Percentiles rank a stretch among this genome's conserved stretches.
Evolutionary conservation across 2,113 vertebrate genomes (phyloP).

Genomic region (Xenus cinereus): DNA sequence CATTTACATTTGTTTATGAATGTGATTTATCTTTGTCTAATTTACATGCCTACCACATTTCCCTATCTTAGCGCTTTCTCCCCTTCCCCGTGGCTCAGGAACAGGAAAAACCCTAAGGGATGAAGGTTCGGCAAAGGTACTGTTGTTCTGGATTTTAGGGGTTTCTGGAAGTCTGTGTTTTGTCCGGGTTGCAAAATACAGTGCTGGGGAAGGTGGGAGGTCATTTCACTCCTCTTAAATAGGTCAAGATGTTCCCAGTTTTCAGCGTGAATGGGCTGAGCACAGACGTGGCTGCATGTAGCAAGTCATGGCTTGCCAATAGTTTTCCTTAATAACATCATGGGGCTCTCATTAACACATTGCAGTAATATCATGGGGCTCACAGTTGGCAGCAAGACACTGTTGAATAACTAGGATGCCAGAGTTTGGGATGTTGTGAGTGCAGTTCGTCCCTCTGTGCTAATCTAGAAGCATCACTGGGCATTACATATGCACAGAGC

Average conservation of each 20-base stretch:
- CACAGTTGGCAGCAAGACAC: background rate
- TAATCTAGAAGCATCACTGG: background rate
- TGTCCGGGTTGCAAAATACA: background rate
- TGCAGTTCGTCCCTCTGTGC: background rate
- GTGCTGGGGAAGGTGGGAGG: background rate
- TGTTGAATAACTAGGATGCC: too few relatives aligned
- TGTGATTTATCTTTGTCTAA: background rate
- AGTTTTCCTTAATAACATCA: background rate
- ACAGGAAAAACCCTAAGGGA: background rate
- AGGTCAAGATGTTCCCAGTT: background rate
- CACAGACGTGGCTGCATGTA: background rate
- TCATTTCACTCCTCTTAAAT: background rate
- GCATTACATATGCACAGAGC: background rate
- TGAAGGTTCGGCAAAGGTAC: background rate
- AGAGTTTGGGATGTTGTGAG: background rate
- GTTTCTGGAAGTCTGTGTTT: background rate
- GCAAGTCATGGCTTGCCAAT: background rate
- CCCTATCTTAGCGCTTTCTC: background rate
- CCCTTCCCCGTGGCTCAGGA: fast-evolving
- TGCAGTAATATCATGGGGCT: background rate
- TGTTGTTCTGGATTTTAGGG: background rate
- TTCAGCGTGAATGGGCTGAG: background rate
- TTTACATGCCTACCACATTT: background rate
- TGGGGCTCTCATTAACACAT: background rate
- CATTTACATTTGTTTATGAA: background rate